These are phyloP conservation scores for Crotalus tigris DNA, from an alignment of 2,113 vertebrate species.

Conservation along the genomic window DNA sequence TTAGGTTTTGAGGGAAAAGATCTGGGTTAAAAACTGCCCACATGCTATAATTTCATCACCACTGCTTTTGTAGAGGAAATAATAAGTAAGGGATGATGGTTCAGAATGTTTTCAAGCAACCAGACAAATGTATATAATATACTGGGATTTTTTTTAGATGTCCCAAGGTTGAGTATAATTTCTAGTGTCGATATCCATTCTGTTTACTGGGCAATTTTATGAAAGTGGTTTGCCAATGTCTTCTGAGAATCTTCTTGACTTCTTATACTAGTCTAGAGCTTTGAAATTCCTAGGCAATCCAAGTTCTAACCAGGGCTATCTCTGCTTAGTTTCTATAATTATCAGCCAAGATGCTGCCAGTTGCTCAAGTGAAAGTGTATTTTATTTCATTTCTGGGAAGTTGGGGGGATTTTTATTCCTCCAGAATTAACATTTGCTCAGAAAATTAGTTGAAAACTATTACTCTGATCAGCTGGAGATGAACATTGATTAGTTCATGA, in stretches of 20 bases:
- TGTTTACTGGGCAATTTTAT: neutral
- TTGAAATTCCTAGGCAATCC: neutral
- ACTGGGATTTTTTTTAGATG: neutral
- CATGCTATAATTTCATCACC: neutral
- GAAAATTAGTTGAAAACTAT: neutral
- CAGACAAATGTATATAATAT: neutral
- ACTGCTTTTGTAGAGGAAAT: neutral
- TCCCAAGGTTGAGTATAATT: neutral
- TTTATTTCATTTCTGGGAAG: neutral
- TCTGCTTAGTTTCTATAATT: neutral
- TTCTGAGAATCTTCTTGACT: neutral
- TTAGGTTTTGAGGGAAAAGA: neutral
- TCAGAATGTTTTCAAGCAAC: neutral
- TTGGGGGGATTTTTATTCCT: neutral
- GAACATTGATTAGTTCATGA: neutral
- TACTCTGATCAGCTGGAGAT: neutral
- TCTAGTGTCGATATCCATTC: neutral
- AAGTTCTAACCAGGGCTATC: neutral
- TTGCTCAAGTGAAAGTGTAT: neutral
- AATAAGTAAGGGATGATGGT: neutral
- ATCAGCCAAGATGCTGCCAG: neutral
- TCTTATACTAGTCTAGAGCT: neutral
- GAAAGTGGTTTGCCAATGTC: neutral
- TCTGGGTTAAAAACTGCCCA: neutral
- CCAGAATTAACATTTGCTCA: neutral